These are phyloP conservation scores for Mesochorus sp. DNA, from an alignment of 2,888 invertebrate species.

Conservation along the genomic window DNA sequence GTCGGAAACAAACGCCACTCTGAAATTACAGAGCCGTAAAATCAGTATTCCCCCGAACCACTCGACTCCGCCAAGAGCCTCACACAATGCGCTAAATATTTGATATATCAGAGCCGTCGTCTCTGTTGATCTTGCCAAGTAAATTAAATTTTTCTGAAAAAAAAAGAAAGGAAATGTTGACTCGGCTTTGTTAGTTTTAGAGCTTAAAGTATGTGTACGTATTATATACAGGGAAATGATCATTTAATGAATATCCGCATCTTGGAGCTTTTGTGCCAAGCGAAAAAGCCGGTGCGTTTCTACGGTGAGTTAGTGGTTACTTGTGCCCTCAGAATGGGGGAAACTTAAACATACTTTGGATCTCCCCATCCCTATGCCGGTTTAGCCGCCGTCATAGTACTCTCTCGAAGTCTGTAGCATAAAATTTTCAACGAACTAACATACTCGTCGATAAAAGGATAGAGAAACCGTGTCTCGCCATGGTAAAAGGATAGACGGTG, in stretches of 20 bases:
- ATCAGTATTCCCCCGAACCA: conserved; percentile 10
- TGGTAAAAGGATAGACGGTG: conserved; percentile 53
- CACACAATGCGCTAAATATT: not conserved
- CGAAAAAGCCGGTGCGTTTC: conserved; percentile 31
- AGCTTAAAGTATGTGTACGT: conserved; percentile 19
- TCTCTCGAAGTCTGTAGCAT: conserved; percentile 43
- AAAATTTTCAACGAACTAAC: conserved; percentile 63
- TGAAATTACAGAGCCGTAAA: conserved; percentile 46
- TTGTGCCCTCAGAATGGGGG: conserved; percentile 42
- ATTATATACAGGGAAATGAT: no score
- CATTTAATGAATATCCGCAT: conserved; percentile 19
- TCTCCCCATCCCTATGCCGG: not conserved
- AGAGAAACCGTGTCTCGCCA: conserved; percentile 33
- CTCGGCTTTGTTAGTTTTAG: not conserved
- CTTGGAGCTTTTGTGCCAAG: conserved; percentile 27
- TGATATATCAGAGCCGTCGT: conserved; percentile 5
- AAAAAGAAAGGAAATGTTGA: not conserved
- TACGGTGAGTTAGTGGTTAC: not conserved
- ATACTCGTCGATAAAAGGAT: conserved; percentile 62
- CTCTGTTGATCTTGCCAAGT: conserved; percentile 1
- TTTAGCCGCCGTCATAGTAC: conserved; percentile 7
- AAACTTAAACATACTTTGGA: conserved; percentile 54
- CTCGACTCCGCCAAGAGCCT: no score
- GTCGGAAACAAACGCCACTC: conserved; percentile 43
- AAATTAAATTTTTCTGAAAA: conserved; percentile 32